Base-by-base conservation (phyloP, 2,797 vertebrate species). In the Myotis vivesi region DNA sequence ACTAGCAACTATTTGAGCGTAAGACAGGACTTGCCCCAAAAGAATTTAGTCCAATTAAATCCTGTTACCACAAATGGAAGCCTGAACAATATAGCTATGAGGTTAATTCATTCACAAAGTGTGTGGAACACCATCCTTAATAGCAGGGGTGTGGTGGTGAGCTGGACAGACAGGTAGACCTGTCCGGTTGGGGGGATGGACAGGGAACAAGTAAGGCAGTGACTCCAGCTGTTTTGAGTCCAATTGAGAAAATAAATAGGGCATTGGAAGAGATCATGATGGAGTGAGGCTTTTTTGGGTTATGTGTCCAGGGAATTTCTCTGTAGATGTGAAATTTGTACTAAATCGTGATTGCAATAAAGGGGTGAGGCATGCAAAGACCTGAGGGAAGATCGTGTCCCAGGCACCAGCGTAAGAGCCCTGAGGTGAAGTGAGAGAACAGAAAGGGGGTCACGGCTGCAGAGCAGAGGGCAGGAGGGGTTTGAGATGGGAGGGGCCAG, bases 11-110 rank as follows among this genome's bases (percentile, higher is more conserved):
- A 25, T 81, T 69, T 41, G 10, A 66, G 19, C 69, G 1, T 25
- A 72, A 62, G 72, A 25, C 33, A 8, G 33, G 68, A 25, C 41
- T 23, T 49, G 49, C 25, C 64, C 23, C 6, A 13, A 46, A 73
- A 93, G 59, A 69, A 75, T 81, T 89, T 30, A 49, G 76, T n/a
- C 49, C 49, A 38, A 20, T 71, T 84, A 57, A 87, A 41, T 20
- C 51, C 83, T 13, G 12, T 49, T 23, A 71, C 9, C 30, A 10
- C 44, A 77, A n/a, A 9, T 69, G 1, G 44, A 86, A 73, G 53
- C 55, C 49, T 57, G 3, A 82, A 41, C 41, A 6, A 22, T 36
- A 19, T 4, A 33, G 41, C 25, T 22, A 16, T 33, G 13, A 51
- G 19, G 62, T 81, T 72, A 57, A 57, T 59, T 62, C 30, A 72